Conservation (phyloP, 2,888 invertebrate genomes). For the Leptura quadrifasciata region DNA sequence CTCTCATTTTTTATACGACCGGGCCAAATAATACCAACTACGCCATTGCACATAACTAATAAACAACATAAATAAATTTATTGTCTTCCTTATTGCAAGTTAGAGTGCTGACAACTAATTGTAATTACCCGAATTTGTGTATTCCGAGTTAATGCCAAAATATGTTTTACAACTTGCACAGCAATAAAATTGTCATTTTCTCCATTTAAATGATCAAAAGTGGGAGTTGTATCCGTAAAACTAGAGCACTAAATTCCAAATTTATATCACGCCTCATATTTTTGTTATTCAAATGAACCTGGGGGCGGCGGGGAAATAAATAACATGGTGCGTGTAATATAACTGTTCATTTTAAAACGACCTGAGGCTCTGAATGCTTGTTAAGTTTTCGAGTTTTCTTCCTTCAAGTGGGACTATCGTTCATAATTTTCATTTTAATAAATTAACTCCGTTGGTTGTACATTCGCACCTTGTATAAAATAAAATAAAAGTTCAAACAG, state of each 20-base stretch:
- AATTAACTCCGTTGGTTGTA: neutral
- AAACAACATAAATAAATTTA: neutral
- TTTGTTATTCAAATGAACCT: conserved; percentile 10
- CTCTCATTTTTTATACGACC: too few species aligned
- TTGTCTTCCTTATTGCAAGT: neutral
- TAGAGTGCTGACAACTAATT: neutral
- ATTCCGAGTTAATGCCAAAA: conserved; percentile 23
- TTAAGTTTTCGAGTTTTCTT: neutral
- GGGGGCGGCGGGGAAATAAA: conserved; percentile 2
- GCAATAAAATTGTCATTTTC: conserved; percentile 25
- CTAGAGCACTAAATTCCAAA: conserved; percentile 17
- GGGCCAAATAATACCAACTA: too few species aligned
- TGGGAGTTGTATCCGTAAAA: conserved; percentile 17
- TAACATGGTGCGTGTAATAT: neutral
- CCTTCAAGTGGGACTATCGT: neutral
- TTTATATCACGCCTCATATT: conserved; percentile 27
- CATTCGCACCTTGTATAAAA: neutral
- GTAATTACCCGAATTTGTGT: conserved; percentile 7
- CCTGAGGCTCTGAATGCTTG: neutral
- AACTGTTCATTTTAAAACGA: conserved; percentile 1
- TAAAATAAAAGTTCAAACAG: neutral
- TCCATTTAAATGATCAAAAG: conserved; percentile 23
- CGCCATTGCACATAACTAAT: too few species aligned
- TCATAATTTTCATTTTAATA: neutral
- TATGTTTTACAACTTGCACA: conserved; percentile 22